Evolutionary conservation across 2,113 vertebrate genomes (phyloP), one percentile per base, ranked within the genome.

Genomic region (Hippolais icterina): DNA sequence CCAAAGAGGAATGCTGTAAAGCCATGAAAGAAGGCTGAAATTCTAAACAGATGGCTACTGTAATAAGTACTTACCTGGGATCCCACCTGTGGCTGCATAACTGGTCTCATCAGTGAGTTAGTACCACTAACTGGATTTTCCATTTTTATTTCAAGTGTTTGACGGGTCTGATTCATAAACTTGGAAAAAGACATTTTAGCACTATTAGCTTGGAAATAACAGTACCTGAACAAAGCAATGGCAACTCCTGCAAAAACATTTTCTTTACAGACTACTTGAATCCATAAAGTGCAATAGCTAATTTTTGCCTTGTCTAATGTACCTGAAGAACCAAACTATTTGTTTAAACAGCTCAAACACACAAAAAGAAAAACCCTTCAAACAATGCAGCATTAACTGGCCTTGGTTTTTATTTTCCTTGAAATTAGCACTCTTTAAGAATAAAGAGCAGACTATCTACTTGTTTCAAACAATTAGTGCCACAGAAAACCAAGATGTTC

Each of bases 131-230:
- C 94, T 11, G 98, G 80, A 57, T 92, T 98, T 72, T 99, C 99
- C 97, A 99, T 98, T 96, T 99, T 99, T 93, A 99, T 98, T 57
- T 98, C 98, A 46, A 99, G 98, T 1, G 97, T 97, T 95, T 99
- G 99, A 71, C 99, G 98, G 18, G 97, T 98, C 98, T 99, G 99
- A 97, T 99, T 99, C 98, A 99, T 97, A 93, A 99, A 99, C 99
- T 99, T 84, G 66, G 65, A 90, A 68, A 91, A 41, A 94, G 37
- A 93, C 29, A 83, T 56, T 86, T 96, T 37, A 94, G 44, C 44
- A 82, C 44, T 22, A 35, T 87, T 87, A 93, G 47, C 31, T 52
- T 86, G 61, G 57, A 88, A 94, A 85, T 42, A 92, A 27, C 33
- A 80, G 31, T 44, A 83, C 29, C 74, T 87, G 52, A 64, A 72